Evolutionary conservation across 2,113 vertebrate genomes (phyloP).

Genomic region (Pterocles gutturalis): DNA sequence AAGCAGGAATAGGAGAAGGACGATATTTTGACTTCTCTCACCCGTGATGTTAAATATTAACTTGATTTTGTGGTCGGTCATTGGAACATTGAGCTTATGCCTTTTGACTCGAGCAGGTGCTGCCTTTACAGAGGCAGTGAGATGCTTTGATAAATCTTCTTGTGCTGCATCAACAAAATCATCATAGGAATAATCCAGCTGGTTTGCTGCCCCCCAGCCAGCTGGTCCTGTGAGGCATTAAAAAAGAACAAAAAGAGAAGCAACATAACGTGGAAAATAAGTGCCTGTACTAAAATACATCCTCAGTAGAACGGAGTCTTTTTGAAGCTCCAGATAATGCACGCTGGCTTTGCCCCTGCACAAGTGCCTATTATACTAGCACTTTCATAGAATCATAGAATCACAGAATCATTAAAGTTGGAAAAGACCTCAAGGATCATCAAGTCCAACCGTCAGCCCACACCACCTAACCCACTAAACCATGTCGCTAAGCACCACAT

Average conservation of each 20-base stretch:
- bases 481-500: too few relatives aligned
- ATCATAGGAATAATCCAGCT: constrained; percentile 92
- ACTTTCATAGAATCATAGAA: background rate
- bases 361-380: background rate
- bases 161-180: constrained; percentile 83
- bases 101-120: constrained; percentile 82
- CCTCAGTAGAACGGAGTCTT: background rate
- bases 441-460: too few relatives aligned
- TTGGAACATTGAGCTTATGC: constrained; percentile 78
- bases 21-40: constrained; percentile 51
- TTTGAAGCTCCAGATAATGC: background rate
- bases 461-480: too few relatives aligned
- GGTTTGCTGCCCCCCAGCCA: constrained; percentile 88
- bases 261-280: background rate
- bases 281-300: background rate
- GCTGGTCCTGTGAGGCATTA: constrained; percentile 82
- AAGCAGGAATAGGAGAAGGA: background rate
- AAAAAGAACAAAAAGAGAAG: background rate
- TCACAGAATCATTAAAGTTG: too few relatives aligned
- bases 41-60: constrained; percentile 97
- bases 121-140: constrained; percentile 29
- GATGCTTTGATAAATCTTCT: constrained; percentile 69
- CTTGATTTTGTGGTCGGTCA: constrained; percentile 94
- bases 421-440: too few relatives aligned
- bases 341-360: background rate